These are phyloP conservation scores for Lycodopsis pacificus DNA, from an alignment of 2,797 vertebrate genomes.

Conservation along the genomic window DNA sequence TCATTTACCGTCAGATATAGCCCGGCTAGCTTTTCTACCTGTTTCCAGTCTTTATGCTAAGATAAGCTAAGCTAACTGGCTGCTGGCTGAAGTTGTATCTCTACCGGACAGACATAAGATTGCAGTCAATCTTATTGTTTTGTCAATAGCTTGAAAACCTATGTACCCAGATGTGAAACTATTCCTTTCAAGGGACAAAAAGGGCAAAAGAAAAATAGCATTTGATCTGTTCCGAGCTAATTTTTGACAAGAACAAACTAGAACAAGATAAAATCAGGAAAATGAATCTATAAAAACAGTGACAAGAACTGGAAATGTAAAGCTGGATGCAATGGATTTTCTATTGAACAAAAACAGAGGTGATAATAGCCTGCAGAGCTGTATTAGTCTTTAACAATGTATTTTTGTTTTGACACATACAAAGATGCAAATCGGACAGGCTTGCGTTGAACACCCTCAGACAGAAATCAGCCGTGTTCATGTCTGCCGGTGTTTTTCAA, in stretches of 20 bases:
- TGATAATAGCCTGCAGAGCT: background rate
- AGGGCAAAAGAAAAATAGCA: background rate
- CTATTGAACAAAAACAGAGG: background rate
- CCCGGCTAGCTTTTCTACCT: no score
- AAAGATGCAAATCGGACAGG: background rate
- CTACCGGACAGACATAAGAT: background rate
- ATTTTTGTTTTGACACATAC: background rate
- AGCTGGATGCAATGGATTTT: background rate
- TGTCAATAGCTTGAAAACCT: accelerated
- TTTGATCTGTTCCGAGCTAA: background rate
- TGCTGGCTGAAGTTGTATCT: background rate
- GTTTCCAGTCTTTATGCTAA: conserved; percentile 1
- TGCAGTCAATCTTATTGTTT: background rate
- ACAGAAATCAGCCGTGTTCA: conserved; percentile 19
- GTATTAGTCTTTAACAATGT: background rate
- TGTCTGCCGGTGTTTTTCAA: conserved; percentile 30
- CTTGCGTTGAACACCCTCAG: background rate
- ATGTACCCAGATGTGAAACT: background rate
- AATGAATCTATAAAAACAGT: background rate
- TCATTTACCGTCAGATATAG: background rate
- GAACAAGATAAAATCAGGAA: background rate
- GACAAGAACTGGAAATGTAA: background rate
- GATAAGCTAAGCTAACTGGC: background rate
- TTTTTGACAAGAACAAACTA: background rate
- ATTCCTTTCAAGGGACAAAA: background rate